Evolutionary conservation across 2,888 invertebrate species (phyloP).

Genomic region (Polylopha cassiicola): DNA sequence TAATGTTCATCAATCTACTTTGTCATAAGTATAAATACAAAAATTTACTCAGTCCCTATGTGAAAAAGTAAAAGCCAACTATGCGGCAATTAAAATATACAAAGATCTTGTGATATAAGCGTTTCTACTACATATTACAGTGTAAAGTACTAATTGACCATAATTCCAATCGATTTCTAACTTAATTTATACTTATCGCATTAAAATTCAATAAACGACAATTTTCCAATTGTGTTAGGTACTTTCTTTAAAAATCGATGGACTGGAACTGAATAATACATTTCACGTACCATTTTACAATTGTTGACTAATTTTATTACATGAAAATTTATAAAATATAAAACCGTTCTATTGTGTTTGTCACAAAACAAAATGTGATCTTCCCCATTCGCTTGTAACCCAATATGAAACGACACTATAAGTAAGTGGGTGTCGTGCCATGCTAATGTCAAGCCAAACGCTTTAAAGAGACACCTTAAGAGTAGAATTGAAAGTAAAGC

Average conservation of each 20-base stretch:
- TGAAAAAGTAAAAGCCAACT: conserved; percentile 19
- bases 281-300: too few relatives aligned
- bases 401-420: conserved; percentile 50
- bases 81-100: conserved; percentile 21
- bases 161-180: conserved; percentile 20
- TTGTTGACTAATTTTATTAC: too few relatives aligned
- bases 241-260: conserved; percentile 16
- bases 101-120: conserved; percentile 19
- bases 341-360: too few relatives aligned
- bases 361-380: conserved; percentile 55
- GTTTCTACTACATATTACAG: conserved; percentile 19
- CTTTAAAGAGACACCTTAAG: conserved; percentile 66
- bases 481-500: conserved; percentile 67
- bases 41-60: conserved; percentile 14
- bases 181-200: too few relatives aligned
- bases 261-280: too few relatives aligned
- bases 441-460: conserved; percentile 74
- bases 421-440: conserved; percentile 67
- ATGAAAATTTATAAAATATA: too few relatives aligned
- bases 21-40: conserved; percentile 5
- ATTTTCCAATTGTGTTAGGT: too few relatives aligned
- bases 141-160: conserved; percentile 4
- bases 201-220: too few relatives aligned
- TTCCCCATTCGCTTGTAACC: conserved; percentile 44
- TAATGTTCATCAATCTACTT: conserved; percentile 8